A percentile compares a stretch with the other conserved stretches of the same genome.
Conservation (phyloP, 2,888 invertebrate genomes). For the Meiosimyza platycephala region DNA sequence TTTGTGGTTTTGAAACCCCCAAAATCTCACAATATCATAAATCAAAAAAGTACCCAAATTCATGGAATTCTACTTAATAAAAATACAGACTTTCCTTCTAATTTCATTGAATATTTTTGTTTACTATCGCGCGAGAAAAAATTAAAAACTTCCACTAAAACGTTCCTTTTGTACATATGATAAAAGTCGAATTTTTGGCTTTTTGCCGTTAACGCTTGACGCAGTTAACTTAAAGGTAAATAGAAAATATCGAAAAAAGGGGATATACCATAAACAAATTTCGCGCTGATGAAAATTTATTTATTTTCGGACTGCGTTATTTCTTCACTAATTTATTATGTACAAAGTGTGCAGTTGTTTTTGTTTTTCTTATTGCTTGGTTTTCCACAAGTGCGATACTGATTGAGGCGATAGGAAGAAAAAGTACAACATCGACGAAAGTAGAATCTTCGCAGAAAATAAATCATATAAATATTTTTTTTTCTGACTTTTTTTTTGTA, state of each 20-base stretch:
- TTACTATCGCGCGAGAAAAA: neutral
- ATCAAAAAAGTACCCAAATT: neutral
- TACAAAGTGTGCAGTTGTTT: neutral
- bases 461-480: neutral
- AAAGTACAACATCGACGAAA: neutral
- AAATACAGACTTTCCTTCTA: neutral
- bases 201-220: slow-evolving; percentile 30
- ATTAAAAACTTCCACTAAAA: neutral
- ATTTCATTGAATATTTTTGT: slow-evolving; percentile 6
- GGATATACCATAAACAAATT: too few relatives aligned
- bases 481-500: neutral
- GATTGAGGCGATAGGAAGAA: neutral
- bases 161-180: neutral
- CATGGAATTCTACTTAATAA: neutral
- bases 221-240: slow-evolving; percentile 5
- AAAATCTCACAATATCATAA: neutral
- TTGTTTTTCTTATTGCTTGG: neutral
- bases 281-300: too few relatives aligned
- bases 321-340: too few relatives aligned
- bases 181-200: slow-evolving; percentile 23
- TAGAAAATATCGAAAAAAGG: too few relatives aligned
- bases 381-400: neutral
- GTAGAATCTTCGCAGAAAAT: slow-evolving; percentile 3
- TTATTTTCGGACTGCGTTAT: too few relatives aligned
- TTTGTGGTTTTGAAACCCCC: neutral